phyloP scores from a whole-genome alignment of 2,888 invertebrate species.

The Parapristionchus giblindavisi region DNA sequence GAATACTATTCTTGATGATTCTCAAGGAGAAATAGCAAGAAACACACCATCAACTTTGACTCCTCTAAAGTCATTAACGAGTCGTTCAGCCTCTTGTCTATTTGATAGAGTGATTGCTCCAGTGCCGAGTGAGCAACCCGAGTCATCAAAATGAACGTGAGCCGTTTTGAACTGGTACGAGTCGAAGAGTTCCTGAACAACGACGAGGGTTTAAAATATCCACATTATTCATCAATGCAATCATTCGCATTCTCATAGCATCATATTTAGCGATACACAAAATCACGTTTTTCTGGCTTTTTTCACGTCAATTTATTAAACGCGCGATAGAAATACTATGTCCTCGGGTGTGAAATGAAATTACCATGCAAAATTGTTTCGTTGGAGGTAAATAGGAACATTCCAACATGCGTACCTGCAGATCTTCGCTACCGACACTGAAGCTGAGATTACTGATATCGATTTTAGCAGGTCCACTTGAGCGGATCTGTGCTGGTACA shows the following conservation, averaged over 20 bases:
- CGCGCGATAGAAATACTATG: too few species aligned
- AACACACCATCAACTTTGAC: constrained; percentile 31
- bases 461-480: constrained; percentile 20
- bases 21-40: neutral
- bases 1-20: too few species aligned
- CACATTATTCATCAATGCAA: too few species aligned
- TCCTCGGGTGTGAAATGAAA: neutral
- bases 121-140: constrained; percentile 41
- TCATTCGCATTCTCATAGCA: too few species aligned
- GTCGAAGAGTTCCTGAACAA: constrained; percentile 43
- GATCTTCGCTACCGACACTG: constrained; percentile 48
- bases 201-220: too few species aligned
- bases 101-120: constrained; percentile 30
- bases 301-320: too few species aligned
- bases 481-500: too few species aligned
- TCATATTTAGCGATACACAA: too few species aligned
- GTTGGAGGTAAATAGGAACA: neutral
- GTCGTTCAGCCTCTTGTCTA: constrained; percentile 29
- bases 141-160: constrained; percentile 43
- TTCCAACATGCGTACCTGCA: constrained; percentile 41
- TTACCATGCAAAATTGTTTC: too few species aligned
- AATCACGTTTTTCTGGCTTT: too few species aligned
- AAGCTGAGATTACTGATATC: constrained; percentile 51
- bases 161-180: constrained; percentile 31
- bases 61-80: constrained; percentile 38